Base-by-base conservation (phyloP, 1,140 invertebrate species). In the Drosophila athabasca region DNA sequence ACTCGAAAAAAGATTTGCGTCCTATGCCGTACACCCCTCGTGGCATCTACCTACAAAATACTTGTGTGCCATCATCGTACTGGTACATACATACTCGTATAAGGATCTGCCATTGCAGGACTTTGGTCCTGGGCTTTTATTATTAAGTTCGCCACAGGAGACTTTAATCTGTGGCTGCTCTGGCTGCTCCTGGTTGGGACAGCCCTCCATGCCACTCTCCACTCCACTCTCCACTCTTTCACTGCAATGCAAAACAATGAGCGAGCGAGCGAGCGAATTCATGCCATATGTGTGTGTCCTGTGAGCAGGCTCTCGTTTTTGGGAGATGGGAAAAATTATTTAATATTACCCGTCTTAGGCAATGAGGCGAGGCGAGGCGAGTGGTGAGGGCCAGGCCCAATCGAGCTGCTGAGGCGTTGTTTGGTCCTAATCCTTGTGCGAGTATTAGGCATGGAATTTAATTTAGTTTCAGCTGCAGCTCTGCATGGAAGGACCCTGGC, bases 361-460 rank as follows among this genome's bases (percentile, higher is more conserved):
- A 59, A 51, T 76, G 80, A 80, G 61, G 75, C 64, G 51, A 65
- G 31, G 29, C 62, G 54, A 55, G 66, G 55, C 71, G 80, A 84
- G 24, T 24, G 76, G 72, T 76, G 81, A 11, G 31, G 31, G 9
- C 31, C 9, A 39, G 11, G 35, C 35, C 35, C 31, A 35, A 35
- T 35, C 11, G 35, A 13, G 35, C 35, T 5, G 67, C 58, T 75
- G 81, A 85, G 77, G 76, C 81, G 81, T 85, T 85, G 81, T 85
- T 80, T 74, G 82, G 75, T 69, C 65, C 55, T 88, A 88, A 88
- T 88, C 83, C 83, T 79, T 76, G 62, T 81, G 72, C 83, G 79
- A 88, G 83, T 68, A 88, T 88, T 88, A 88, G 83, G 88, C 79
- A 88, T 82, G 83, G 84, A 88, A 88, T 88, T 88, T 88, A 88